Evolutionary conservation across 2,113 vertebrate species (phyloP).

Genomic region (Leiothrix lutea): DNA sequence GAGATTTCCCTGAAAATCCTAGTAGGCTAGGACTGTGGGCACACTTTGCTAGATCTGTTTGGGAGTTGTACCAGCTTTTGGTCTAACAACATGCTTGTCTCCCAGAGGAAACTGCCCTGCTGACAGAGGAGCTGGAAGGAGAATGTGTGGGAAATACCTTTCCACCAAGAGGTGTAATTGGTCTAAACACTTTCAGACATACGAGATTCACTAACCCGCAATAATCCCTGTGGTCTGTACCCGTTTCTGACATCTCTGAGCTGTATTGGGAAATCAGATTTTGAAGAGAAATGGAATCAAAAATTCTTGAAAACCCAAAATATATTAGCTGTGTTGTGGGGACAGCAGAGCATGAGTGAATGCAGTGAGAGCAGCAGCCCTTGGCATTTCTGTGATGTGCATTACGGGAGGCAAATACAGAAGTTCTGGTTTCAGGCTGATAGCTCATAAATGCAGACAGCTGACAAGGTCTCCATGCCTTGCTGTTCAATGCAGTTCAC

Average conservation of each 20-base stretch:
- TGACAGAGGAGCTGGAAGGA: not conserved
- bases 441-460: not conserved
- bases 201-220: not conserved
- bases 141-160: not conserved
- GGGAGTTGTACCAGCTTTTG: not conserved
- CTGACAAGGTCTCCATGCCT: not conserved
- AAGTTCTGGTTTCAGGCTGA: not conserved
- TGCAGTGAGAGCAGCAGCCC: not conserved
- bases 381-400: not conserved
- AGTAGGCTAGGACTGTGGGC: not conserved
- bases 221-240: not conserved
- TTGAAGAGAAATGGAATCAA: not conserved
- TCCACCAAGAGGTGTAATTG: not conserved
- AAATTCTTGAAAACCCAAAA: not conserved
- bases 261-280: not conserved
- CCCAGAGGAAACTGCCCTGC: not conserved
- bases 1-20: not conserved
- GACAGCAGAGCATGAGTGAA: not conserved
- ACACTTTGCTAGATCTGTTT: accelerated
- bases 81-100: not conserved
- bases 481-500: not conserved
- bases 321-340: not conserved
- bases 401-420: not conserved
- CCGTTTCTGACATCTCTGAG: not conserved
- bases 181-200: not conserved